Conservation (phyloP, 2,888 invertebrate species). For the Lucinisca nassula region DNA sequence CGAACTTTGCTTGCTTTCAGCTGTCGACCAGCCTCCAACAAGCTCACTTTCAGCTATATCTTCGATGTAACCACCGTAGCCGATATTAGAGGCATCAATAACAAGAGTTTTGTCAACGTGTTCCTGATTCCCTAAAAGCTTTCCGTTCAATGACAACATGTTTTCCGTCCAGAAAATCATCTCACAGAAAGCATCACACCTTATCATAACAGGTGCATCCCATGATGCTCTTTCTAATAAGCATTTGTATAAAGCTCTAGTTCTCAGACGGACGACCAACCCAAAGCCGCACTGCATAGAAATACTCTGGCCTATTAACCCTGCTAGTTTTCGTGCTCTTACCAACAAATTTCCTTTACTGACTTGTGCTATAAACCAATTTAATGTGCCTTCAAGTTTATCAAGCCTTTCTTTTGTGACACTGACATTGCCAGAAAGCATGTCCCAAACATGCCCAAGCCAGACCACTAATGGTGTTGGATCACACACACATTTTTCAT, state of each 20-base stretch:
- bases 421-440: conserved; percentile 18
- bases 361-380: background rate
- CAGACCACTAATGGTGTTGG: conserved; percentile 36
- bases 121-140: background rate
- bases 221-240: conserved; percentile 31
- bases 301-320: conserved; percentile 40
- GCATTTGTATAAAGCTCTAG: conserved; percentile 33
- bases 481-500: conserved; percentile 62
- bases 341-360: conserved; percentile 9
- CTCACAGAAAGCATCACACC: conserved; percentile 20
- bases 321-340: conserved; percentile 31
- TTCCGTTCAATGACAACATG: conserved; percentile 13
- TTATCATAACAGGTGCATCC: conserved; percentile 37
- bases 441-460: conserved; percentile 51
- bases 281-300: conserved; percentile 44
- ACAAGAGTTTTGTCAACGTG: background rate
- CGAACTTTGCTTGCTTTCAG: conserved; percentile 3
- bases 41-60: conserved; percentile 7
- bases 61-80: conserved; percentile 49
- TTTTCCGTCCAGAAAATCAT: conserved; percentile 36
- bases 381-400: background rate
- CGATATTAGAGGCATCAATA: conserved; percentile 44
- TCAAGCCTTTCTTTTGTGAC: conserved; percentile 33
- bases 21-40: background rate
- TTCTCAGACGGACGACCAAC: conserved; percentile 14